These are phyloP conservation scores for Platycheirus rosarum DNA, from an alignment of 2,888 invertebrate genomes.

Conservation along the genomic window DNA sequence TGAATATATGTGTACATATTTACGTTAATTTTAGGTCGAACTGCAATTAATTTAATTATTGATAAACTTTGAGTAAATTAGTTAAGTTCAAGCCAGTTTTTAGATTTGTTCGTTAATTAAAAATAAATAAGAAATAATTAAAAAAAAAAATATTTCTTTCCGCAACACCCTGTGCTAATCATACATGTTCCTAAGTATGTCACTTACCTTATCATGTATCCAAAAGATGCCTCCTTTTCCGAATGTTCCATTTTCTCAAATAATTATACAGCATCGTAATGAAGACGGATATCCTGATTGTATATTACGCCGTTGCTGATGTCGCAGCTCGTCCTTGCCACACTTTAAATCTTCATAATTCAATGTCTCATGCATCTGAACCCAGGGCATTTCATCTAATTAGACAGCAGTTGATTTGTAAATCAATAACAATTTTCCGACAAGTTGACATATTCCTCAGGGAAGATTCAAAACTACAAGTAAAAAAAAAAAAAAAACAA, in stretches of 20 bases:
- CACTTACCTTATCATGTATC: constrained; percentile 71
- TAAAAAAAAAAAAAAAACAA: constrained; percentile 19
- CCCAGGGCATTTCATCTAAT: constrained; percentile 60
- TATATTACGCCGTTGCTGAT: constrained; percentile 38
- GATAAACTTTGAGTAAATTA: too few species aligned
- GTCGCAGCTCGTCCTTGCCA: constrained; percentile 15
- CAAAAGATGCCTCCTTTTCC: constrained; percentile 61
- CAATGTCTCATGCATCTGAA: constrained; percentile 12
- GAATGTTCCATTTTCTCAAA: constrained; percentile 71
- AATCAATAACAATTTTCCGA: constrained; percentile 36
- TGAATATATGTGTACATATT: too few species aligned
- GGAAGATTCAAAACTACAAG: constrained; percentile 33
- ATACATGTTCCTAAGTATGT: neutral
- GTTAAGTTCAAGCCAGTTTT: too few species aligned
- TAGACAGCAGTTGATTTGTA: too few species aligned
- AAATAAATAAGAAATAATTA: too few species aligned
- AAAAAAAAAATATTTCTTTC: too few species aligned
- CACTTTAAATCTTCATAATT: constrained; percentile 44
- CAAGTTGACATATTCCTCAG: constrained; percentile 40
- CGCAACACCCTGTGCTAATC: too few species aligned
- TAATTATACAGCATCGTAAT: constrained; percentile 65
- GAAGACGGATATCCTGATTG: constrained; percentile 56
- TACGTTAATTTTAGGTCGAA: too few species aligned
- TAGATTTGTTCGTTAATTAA: too few species aligned
- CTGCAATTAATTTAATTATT: too few species aligned